Conservation (phyloP, 2,888 invertebrate species). For the Macroteleia sp. region DNA sequence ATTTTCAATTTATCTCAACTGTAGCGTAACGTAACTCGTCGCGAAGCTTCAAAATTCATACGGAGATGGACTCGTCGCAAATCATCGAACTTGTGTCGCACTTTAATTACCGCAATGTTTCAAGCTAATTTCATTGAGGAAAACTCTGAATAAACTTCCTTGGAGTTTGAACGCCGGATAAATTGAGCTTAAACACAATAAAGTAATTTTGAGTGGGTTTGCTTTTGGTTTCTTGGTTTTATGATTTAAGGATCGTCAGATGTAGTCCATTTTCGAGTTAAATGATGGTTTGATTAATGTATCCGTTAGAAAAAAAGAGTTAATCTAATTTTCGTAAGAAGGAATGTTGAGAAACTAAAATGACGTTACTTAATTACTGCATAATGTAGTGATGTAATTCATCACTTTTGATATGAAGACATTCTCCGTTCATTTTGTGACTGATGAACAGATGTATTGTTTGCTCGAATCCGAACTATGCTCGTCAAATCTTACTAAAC, state of each 20-base stretch:
- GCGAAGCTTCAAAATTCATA: conserved; percentile 27
- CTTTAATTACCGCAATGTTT: conserved; percentile 39
- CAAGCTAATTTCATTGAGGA: conserved; percentile 43
- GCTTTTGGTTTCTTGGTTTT: conserved; percentile 6
- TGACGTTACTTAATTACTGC: too few species aligned
- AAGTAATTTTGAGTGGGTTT: conserved; percentile 22
- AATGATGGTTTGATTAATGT: too few species aligned
- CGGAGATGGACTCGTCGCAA: conserved; percentile 24
- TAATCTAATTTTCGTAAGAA: too few species aligned
- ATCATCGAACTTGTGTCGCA: conserved; percentile 25
- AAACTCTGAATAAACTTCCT: conserved; percentile 36
- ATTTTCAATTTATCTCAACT: conserved; percentile 13
- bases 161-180: conserved; percentile 28
- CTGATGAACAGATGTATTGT: too few species aligned
- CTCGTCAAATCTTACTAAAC: conserved; percentile 13
- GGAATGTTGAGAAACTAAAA: too few species aligned
- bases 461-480: conserved; percentile 1
- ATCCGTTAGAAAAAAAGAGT: too few species aligned
- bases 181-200: conserved; percentile 40
- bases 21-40: not conserved
- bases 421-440: too few species aligned
- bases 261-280: conserved; percentile 13
- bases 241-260: conserved; percentile 23
- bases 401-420: too few species aligned
- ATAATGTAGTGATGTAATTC: too few species aligned